phyloP scores from a whole-genome alignment of 1,140 invertebrate species.

The Melitaea cinxia region DNA sequence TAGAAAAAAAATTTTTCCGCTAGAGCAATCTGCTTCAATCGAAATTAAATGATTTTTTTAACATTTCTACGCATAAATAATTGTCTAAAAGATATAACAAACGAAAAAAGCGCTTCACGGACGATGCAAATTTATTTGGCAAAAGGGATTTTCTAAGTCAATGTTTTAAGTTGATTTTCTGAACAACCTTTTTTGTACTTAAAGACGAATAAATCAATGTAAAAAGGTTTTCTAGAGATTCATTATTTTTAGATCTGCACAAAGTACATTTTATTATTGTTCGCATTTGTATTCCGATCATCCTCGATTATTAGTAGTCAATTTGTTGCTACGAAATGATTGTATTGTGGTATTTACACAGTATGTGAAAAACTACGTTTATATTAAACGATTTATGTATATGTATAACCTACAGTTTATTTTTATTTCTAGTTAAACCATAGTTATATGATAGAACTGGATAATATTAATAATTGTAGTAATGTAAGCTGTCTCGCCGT shows the following conservation, averaged over 20 bases:
- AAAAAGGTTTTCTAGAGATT: not conserved
- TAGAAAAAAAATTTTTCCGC: too few relatives aligned
- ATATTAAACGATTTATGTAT: slow-evolving; percentile 2
- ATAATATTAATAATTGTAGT: not conserved
- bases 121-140: too few relatives aligned
- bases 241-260: not conserved
- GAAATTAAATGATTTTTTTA: too few relatives aligned
- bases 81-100: too few relatives aligned
- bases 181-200: not conserved
- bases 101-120: too few relatives aligned
- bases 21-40: too few relatives aligned
- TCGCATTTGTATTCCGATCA: not conserved
- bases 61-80: too few relatives aligned
- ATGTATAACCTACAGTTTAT: not conserved
- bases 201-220: not conserved
- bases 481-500: not conserved
- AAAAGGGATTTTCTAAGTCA: too few relatives aligned
- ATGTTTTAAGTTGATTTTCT: too few relatives aligned
- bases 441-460: not conserved
- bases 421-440: not conserved
- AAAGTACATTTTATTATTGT: not conserved
- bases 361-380: not conserved
- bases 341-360: not conserved
- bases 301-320: not conserved
- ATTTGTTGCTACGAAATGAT: slow-evolving; percentile 1